A percentile compares a stretch with the other conserved stretches of the same genome.
Evolutionary conservation across 2,888 invertebrate species (phyloP).

Genomic region (Ophion slaviceki): DNA sequence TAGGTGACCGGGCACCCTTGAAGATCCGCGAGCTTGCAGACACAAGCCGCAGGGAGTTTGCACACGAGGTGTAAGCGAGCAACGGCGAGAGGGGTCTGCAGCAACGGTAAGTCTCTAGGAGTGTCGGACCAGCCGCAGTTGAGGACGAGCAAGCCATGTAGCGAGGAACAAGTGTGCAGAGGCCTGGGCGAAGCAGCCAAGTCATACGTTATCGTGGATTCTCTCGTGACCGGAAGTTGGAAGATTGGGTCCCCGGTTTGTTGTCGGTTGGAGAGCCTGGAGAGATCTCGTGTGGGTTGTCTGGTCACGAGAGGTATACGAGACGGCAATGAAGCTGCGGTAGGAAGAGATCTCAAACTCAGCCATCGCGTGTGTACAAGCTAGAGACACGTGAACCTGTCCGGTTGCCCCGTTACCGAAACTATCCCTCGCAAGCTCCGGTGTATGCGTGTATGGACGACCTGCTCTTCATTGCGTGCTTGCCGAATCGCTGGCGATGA

Average conservation of each 20-base stretch:
- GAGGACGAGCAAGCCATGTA: background rate
- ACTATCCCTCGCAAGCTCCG: background rate
- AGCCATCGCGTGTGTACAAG: slow-evolving; percentile 8
- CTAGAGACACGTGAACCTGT: slow-evolving; percentile 38
- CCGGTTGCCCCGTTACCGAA: slow-evolving; percentile 6
- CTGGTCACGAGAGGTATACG: slow-evolving; percentile 53
- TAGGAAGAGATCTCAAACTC: slow-evolving; percentile 30
- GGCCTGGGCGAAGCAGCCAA: slow-evolving; percentile 52
- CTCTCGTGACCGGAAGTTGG: slow-evolving; percentile 66
- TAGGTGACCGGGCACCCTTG: background rate
- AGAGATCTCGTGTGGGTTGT: slow-evolving; percentile 55
- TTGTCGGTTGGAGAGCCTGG: slow-evolving; percentile 46
- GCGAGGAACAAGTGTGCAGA: slow-evolving; percentile 13
- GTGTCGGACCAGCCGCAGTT: slow-evolving; percentile 24
- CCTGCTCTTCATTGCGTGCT: slow-evolving; percentile 25
- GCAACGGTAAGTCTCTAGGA: slow-evolving; percentile 56
- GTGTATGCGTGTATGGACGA: background rate
- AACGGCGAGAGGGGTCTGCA: slow-evolving; percentile 32
- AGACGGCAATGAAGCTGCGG: slow-evolving; percentile 53
- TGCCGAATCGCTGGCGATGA: slow-evolving; percentile 39
- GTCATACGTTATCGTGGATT: slow-evolving; percentile 66
- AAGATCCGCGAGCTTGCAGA: slow-evolving; percentile 10
- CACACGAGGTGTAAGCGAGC: slow-evolving; percentile 36
- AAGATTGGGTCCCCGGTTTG: slow-evolving; percentile 58
- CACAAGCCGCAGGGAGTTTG: slow-evolving; percentile 17